phyloP scores from a whole-genome alignment of 1,140 invertebrate genomes.

The Bombus pyrosoma region DNA sequence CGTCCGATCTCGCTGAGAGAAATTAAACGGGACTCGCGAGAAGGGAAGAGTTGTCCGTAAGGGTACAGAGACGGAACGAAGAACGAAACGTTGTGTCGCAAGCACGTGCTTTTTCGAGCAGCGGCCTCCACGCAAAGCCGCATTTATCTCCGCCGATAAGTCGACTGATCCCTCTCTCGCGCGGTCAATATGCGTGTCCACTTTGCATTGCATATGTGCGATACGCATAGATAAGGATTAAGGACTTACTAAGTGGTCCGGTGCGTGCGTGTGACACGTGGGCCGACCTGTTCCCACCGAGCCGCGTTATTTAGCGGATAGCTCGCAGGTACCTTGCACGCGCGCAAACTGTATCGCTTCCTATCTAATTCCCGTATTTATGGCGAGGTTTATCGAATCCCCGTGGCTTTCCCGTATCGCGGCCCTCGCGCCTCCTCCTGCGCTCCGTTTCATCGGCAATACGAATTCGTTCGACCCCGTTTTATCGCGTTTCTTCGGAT shows the following conservation, averaged over 20 bases:
- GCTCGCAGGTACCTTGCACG: constrained; percentile 47
- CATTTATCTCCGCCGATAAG: constrained; percentile 50
- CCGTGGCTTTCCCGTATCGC: background rate
- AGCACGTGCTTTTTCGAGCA: constrained; percentile 35
- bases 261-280: constrained; percentile 44
- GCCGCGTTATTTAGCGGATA: constrained; percentile 55
- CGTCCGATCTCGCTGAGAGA: background rate
- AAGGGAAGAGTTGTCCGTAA: background rate
- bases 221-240: constrained; percentile 73
- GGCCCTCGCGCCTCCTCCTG: background rate
- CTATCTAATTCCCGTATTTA: constrained; percentile 66
- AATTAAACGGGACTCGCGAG: constrained; percentile 24
- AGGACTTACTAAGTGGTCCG: constrained; percentile 72
- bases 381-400: constrained; percentile 57
- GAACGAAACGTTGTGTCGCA: background rate
- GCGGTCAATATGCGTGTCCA: constrained; percentile 68
- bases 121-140: constrained; percentile 36
- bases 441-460: background rate
- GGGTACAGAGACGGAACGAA: background rate
- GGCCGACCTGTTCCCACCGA: constrained; percentile 42
- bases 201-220: constrained; percentile 66
- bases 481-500: background rate
- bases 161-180: constrained; percentile 52
- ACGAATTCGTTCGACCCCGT: background rate
- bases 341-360: constrained; percentile 56